A percentile compares a stretch with the other conserved stretches of the same genome.
Evolutionary conservation across 2,797 vertebrate genomes (phyloP).

Genomic region (Momotus momota): DNA sequence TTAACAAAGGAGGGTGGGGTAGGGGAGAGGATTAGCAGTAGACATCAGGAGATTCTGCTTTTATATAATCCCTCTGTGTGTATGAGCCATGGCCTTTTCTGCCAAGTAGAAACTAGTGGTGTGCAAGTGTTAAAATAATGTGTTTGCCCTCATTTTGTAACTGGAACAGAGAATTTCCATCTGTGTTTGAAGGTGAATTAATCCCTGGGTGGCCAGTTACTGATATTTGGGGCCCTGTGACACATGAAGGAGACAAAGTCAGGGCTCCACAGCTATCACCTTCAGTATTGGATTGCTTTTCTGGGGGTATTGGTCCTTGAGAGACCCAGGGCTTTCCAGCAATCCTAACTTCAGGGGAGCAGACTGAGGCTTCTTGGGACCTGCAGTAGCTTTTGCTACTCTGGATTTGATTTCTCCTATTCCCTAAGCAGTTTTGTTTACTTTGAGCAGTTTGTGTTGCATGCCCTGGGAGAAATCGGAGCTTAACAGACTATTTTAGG

Average conservation of each 20-base stretch:
- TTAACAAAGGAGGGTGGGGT: not conserved
- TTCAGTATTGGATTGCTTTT: not conserved
- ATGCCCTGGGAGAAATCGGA: not conserved
- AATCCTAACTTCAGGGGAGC: not conserved
- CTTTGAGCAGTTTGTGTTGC: not conserved
- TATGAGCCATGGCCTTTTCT: not conserved
- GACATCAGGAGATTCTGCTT: not conserved
- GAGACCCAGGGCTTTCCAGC: not conserved
- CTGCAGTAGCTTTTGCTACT: not conserved
- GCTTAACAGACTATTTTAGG: not conserved
- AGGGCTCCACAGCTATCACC: not conserved
- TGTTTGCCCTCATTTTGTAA: slow-evolving; percentile 45
- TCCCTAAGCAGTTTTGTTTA: not conserved
- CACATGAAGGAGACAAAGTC: slow-evolving; percentile 40
- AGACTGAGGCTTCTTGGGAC: not conserved
- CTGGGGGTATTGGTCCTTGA: not conserved
- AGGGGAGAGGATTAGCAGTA: not conserved
- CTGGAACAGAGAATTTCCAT: slow-evolving; percentile 43
- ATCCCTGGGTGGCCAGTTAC: slow-evolving; percentile 26
- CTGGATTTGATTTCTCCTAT: not conserved
- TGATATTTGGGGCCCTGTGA: not conserved
- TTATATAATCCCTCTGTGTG: not conserved
- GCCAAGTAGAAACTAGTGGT: not conserved
- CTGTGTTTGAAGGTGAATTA: slow-evolving; percentile 45
- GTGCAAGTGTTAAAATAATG: slow-evolving; percentile 32